phyloP scores from a whole-genome alignment of 2,797 vertebrate species.

The Chaenodraco wilsoni region DNA sequence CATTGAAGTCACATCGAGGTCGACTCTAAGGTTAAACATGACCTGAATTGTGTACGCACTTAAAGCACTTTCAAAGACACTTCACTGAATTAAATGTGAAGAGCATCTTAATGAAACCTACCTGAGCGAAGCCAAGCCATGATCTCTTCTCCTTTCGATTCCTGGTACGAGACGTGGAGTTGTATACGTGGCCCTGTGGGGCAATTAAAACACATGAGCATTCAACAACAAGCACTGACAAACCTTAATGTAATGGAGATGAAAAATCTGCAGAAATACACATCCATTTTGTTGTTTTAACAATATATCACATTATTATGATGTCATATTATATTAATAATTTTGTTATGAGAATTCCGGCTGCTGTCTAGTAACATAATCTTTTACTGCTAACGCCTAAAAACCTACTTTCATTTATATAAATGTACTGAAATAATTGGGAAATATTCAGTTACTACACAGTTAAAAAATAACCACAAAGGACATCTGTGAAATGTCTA shows the following conservation, averaged over 20 bases:
- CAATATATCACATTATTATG: no score
- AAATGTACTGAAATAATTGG: background rate
- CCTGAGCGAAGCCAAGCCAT: slow-evolving; percentile 99
- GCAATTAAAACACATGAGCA: slow-evolving; percentile 41
- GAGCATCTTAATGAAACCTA: slow-evolving; percentile 62
- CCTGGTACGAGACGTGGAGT: slow-evolving; percentile 97
- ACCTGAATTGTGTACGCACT: background rate
- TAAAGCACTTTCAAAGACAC: background rate
- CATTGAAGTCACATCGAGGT: background rate
- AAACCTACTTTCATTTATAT: background rate
- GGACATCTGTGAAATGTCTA: background rate
- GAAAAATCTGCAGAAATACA: slow-evolving; percentile 1
- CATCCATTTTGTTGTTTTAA: background rate
- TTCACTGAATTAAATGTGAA: background rate
- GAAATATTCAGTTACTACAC: background rate
- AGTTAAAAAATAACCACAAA: background rate
- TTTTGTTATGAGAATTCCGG: background rate
- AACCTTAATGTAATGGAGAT: background rate
- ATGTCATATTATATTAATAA: no score
- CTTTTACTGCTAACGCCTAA: background rate
- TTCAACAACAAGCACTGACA: slow-evolving; percentile 13
- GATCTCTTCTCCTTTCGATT: slow-evolving; percentile 97
- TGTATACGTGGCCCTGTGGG: slow-evolving; percentile 97
- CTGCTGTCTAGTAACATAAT: background rate
- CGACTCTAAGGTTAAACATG: background rate